Base-by-base conservation (phyloP, 2,888 invertebrate species). In the Sphecodes monilicornis region DNA sequence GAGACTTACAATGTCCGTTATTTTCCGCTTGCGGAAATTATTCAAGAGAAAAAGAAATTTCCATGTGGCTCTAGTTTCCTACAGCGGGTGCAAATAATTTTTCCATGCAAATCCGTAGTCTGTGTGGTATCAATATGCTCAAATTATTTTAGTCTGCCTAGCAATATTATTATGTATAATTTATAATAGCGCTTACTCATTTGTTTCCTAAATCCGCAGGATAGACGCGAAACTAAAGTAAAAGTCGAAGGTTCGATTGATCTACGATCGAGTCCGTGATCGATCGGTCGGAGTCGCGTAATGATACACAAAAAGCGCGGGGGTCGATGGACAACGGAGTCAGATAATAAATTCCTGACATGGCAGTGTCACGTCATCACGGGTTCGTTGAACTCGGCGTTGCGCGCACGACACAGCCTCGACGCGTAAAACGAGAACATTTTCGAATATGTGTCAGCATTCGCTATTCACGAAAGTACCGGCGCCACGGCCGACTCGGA, bases 321-420 rank as follows among this genome's bases (percentile, higher is more conserved):
- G 89, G 89, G 90, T 89, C 91, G 88, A 89, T 88, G 90, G 89
- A 88, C 92, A 89, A 89, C 85, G 83, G 79, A 88, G 90, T 82
- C 84, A 89, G 92, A 93, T 92, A 93, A 93, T 93, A 92, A 93
- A 92, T 93, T 93, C 92, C 89, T 90, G 89, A 91, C 91, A 91
- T 92, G 92, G 90, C 90, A 73, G 83, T 84, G 81, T 88, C 89
- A 82, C 90, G 90, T 91, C 90, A 90, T 90, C 81, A 39, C 73
- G 57, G 50, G 88, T 88, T 88, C 89, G 75, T 88, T 89, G 88
- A 88, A 88, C 88, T 78, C 81, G 66, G 54, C 50, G 46, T 50
- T 50, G 13, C 46, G 43, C 46, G 71, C 66, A 11, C 66, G 66
- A 32, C 66, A 70, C 43, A 70, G 29, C 43, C 70, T 22, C 72